Base-by-base conservation (phyloP, 2,797 vertebrate species). In the Rachycentron canadum region DNA sequence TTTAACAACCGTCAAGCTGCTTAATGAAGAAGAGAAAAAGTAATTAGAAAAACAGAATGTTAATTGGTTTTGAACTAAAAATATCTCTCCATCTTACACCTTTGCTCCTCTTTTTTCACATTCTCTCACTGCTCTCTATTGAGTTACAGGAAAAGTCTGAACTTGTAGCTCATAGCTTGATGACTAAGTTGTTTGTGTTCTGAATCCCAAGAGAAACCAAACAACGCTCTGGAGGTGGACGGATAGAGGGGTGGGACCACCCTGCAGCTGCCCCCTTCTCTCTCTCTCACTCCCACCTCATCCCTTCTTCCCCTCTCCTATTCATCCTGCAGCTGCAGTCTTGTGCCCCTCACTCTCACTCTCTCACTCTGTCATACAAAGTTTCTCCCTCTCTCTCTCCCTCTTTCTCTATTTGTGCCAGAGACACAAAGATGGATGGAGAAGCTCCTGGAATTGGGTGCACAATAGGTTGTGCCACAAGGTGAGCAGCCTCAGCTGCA, bases 391-490 rank as follows among this genome's bases (percentile, higher is more conserved):
- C 94, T 93, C 93, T 93, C 94, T 92, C 95, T 81, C 73, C 69
- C 76, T 77, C 63, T 74, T 47, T 86, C 83, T 86, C 85, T 91
- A 95, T 97, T 98, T 97, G 96, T 97, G 91, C 90, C 57, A 3
- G 76, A 90, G 93, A 95, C 92, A 94, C 87, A 92, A 95, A 96
- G 97, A 99, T 99, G 96, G 96, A 99, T 99, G 96, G 97, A 97
- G 97, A 97, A 96, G 96, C 97, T 97, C 96, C 96, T 97, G 96
- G 96, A 97, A 96, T 94, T 95, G 95, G 87, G 65, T 92, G 92
- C 96, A 98, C 97, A 99, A 99, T 97, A 96, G 97, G 91, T 95
- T 96, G 96, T 95, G 97, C 96, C 96, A 97, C 97, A 98, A 99
- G 95, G 95, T 96, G 95, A 95, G 95, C 94, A 94, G 91, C 92